Base-by-base conservation (phyloP, 2,797 vertebrate species). In the Xerus rutilus region DNA sequence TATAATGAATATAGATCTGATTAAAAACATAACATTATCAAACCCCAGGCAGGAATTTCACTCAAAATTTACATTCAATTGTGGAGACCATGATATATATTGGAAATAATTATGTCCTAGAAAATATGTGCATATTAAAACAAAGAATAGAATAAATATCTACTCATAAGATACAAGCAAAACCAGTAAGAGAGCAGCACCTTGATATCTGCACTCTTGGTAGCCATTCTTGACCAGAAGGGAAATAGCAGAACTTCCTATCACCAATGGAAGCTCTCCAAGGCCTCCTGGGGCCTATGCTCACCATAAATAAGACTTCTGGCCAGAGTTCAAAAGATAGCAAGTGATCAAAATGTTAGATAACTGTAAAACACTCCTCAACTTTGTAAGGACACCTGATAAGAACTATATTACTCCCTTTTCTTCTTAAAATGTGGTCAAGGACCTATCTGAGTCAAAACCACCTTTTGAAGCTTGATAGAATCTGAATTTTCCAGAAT, bases 221-320 rank as follows among this genome's bases (percentile, higher is more conserved):
- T 45, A 72, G n/a, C 45, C 72, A 47, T 90, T 94, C 25, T 85
- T 73, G 52, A 73, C 57, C 9, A 43, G 45, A 86, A 93, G 13
- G 5, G 69, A 89, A 92, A 84, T 7, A 84, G 11, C 39, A 82
- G 47, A 86, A 18, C 35, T 52, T 95, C 67, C 81, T 83, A 5
- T 25, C 15, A 79, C 43, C 86, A n/a, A 1, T 72, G 64, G 59
- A 81, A 93, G 57, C 81, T 87, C 57, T 73, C 39, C 39, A 14
- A 47, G 25, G 32, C 11, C 73, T 84, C 49, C 28, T 62, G 86
- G 28, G 62, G 6, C 43, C 25, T 9, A 0, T 15, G 8, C 7
- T 76, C 54, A 67, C 0, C 4, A 52, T 47, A 87, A 93, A 93
- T 43, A 72, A 18, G 86, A 86, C 57, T 84, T 93, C 91, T 93